Conservation (phyloP, 2,888 invertebrate genomes). For the Rhodophaea formosa region DNA sequence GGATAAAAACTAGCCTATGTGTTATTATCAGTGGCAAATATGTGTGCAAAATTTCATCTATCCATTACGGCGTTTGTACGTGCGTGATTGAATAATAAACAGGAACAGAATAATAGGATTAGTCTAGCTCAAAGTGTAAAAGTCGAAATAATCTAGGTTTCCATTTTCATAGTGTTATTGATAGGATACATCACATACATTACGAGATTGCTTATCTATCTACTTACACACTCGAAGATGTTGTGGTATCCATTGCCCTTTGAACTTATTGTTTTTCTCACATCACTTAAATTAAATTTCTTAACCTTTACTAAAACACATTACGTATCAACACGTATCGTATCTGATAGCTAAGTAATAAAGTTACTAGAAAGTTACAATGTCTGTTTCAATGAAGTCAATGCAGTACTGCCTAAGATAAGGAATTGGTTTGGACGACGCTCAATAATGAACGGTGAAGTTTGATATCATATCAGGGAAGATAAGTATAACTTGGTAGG, state of each 20-base stretch:
- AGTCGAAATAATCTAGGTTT: no score
- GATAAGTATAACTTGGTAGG: not conserved
- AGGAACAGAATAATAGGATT: no score
- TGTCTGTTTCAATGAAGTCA: slow-evolving; percentile 5
- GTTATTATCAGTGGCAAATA: no score
- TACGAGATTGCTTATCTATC: no score
- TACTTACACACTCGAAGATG: not conserved
- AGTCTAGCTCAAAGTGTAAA: no score
- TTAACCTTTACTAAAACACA: not conserved
- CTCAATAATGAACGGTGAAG: not conserved
- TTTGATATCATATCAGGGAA: slow-evolving; percentile 7
- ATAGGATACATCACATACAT: no score
- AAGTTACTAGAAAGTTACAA: not conserved
- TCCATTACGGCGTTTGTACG: no score
- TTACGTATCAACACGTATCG: no score
- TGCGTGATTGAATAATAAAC: no score
- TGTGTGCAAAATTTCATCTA: no score
- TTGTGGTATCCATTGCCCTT: not conserved
- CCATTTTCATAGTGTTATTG: no score
- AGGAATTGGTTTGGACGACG: slow-evolving; percentile 7
- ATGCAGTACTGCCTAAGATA: slow-evolving; percentile 12
- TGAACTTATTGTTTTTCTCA: not conserved
- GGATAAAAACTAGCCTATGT: no score
- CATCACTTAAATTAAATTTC: not conserved
- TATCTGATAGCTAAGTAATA: not conserved